Evolutionary conservation across 2,888 invertebrate species (phyloP), one percentile per base, ranked within the genome.

Genomic region (Mantis religiosa): DNA sequence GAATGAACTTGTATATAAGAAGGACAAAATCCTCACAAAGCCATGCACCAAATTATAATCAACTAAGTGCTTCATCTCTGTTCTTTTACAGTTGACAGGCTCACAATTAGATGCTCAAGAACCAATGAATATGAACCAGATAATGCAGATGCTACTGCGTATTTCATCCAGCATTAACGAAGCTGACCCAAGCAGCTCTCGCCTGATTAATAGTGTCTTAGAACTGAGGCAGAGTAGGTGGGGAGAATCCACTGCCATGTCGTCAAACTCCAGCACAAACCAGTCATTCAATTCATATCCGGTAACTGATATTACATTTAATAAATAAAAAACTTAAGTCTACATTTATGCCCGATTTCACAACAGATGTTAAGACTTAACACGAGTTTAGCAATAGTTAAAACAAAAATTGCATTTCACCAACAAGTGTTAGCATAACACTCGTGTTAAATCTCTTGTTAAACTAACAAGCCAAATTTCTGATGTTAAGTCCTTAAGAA

Each of bases 41-140:
- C 1, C 41, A 12, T 41, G 41, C 12, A 12, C 41, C 9, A 41
- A 41, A 41, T 34, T 41, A 41, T 9, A 34, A 41, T 41, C 41
- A 41, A 12, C 12, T 41, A 41, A 41, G 1, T 41, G 41, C 41
- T 41, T 41, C 41, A 41, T 41, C 12, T 41, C 0, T 41, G 6
- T 41, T 41, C 12, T 41, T 41, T 90, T 92, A 91, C 90, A 91
- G 91, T 91, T 92, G 85, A 91, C 91, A 47, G 92, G 91, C 86
- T 90, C 91, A 87, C 89, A 91, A 47, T 89, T 92, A 87, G 91
- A 91, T 89, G 91, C 91, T 89, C 89, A 90, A 89, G 90, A 91
- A 27, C 89, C 88, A 28, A 34, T 81, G 20, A 84, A 83, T 20
- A 90, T 91, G 89, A 88, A 86, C 83, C 89, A 28, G 82, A 89